A percentile compares a stretch with the other conserved stretches of the same genome.
phyloP scores from a whole-genome alignment of 2,113 vertebrate species.

The Nematolebias whitei region DNA sequence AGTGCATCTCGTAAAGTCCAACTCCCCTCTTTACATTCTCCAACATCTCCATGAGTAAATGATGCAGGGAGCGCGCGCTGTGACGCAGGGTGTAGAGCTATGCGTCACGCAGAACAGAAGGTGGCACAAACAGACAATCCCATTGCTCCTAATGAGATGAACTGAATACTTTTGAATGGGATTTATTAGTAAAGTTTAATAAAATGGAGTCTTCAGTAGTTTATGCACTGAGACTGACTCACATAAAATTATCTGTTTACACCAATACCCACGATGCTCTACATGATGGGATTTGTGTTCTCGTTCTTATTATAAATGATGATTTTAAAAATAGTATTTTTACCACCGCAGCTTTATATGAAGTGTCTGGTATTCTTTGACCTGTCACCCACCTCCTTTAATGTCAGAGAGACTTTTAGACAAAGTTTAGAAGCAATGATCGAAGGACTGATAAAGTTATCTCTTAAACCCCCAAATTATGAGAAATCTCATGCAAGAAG shows the following conservation, averaged over 20 bases:
- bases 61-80: neutral
- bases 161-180: neutral
- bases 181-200: neutral
- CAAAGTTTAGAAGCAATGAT: no score
- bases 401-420: no score
- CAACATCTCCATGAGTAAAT: neutral
- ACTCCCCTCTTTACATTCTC: neutral
- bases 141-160: neutral
- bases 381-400: no score
- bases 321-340: no score
- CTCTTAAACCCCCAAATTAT: no score
- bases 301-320: neutral
- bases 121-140: slow-evolving; percentile 18
- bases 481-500: no score
- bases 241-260: no score
- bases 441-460: no score
- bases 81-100: slow-evolving; percentile 28
- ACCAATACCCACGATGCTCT: neutral
- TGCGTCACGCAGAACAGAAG: slow-evolving; percentile 28
- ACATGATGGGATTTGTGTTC: neutral
- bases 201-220: neutral
- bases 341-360: no score
- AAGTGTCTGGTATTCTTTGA: no score
- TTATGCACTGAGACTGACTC: neutral
- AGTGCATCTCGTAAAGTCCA: slow-evolving; percentile 37